A percentile compares a stretch with the other conserved stretches of the same genome.
These are phyloP conservation scores for Rhagologus leucostigma DNA, from an alignment of 2,113 vertebrate genomes.

Conservation along the genomic window DNA sequence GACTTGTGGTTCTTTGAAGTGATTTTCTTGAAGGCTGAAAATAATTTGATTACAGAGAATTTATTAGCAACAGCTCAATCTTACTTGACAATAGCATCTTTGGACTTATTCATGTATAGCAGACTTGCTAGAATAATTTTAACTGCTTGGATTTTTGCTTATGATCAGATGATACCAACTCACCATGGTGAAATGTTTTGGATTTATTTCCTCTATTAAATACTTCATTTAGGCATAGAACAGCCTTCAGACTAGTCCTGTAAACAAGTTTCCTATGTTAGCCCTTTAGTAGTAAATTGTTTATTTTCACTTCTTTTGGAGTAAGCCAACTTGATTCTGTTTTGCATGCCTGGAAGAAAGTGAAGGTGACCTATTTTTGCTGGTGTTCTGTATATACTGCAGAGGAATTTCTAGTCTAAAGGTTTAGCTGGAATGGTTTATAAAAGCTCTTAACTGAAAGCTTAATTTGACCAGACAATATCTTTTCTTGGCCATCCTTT, in stretches of 20 bases:
- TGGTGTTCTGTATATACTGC: neutral
- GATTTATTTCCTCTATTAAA: neutral
- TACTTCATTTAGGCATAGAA: neutral
- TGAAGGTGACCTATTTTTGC: neutral
- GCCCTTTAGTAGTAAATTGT: neutral
- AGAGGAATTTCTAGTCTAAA: neutral
- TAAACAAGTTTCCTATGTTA: neutral
- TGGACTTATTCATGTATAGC: neutral
- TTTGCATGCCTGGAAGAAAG: neutral
- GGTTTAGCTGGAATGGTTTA: neutral
- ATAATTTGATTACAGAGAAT: neutral
- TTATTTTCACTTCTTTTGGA: neutral
- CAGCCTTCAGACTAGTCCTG: neutral
- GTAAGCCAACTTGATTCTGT: neutral
- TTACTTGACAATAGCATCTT: neutral
- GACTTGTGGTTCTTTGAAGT: neutral
- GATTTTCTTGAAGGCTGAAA: neutral
- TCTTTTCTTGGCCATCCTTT: neutral
- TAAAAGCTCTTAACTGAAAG: neutral
- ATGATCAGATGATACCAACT: neutral
- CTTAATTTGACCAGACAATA: slow-evolving; percentile 32
- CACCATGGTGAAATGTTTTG: neutral
- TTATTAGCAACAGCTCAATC: neutral
- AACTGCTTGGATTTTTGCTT: neutral
- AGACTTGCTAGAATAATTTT: neutral